Evolutionary conservation across 2,888 invertebrate species (phyloP).

Genomic region (Tetrapedia diversipes): DNA sequence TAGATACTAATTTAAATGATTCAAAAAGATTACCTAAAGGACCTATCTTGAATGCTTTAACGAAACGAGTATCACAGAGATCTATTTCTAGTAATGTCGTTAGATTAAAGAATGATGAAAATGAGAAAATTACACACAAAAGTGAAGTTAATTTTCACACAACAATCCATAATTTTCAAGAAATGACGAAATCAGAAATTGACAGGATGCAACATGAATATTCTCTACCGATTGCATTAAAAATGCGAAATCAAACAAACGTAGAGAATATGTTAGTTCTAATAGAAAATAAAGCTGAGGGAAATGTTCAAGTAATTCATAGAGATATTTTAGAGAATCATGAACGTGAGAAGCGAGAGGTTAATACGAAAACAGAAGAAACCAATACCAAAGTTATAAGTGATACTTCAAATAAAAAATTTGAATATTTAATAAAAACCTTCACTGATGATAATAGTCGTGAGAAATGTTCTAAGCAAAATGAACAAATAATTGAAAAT

Average conservation of each 20-base stretch:
- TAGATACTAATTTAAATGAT: conserved; percentile 23
- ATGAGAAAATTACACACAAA: conserved; percentile 19
- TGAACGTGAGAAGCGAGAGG: conserved; percentile 75
- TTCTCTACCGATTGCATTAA: conserved; percentile 75
- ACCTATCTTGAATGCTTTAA: conserved; percentile 74
- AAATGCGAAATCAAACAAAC: conserved; percentile 76
- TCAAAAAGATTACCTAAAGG: conserved; percentile 57
- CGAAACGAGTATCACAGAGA: conserved; percentile 56
- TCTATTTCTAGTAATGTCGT: conserved; percentile 19
- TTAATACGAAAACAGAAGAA: conserved; percentile 20
- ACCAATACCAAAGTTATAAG: conserved; percentile 33
- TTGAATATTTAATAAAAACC: conserved; percentile 39
- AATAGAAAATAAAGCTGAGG: conserved; percentile 48
- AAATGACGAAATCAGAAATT: conserved; percentile 63
- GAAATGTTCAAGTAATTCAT: conserved; percentile 53
- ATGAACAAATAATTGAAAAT: conserved; percentile 16
- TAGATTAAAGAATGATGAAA: conserved; percentile 6
- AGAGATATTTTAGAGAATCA: conserved; percentile 75
- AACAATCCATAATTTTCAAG: conserved; percentile 16
- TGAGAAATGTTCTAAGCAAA: conserved; percentile 30
- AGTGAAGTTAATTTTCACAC: conserved; percentile 2
- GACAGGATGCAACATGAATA: conserved; percentile 63
- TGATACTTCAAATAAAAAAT: conserved; percentile 21
- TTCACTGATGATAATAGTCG: conserved; percentile 16
- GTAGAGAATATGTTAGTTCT: conserved; percentile 33